Conservation (phyloP, 2,113 vertebrate genomes). For the Cnemophilus loriae region DNA sequence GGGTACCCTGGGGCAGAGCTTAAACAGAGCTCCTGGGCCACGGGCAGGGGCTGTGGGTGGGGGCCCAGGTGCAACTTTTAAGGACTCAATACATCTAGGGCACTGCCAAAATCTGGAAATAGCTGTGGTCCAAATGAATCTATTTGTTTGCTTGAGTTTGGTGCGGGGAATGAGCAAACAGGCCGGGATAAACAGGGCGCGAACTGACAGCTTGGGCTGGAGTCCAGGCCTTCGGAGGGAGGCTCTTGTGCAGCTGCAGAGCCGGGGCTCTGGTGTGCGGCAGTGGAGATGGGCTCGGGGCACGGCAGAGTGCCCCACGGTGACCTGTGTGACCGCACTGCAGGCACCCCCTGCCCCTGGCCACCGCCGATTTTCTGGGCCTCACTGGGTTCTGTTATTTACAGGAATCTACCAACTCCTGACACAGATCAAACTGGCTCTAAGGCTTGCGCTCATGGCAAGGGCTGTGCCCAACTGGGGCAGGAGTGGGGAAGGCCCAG, state of each 20-base stretch:
- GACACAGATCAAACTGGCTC: not conserved
- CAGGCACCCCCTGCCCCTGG: fast-evolving
- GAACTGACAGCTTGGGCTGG: not conserved
- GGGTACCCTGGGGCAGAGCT: not conserved
- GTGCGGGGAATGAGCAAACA: constrained; percentile 3
- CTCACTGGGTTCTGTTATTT: not conserved
- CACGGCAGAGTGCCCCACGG: fast-evolving
- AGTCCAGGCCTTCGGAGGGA: not conserved
- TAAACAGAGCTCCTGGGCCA: not conserved
- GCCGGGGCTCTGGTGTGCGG: fast-evolving
- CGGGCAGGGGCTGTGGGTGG: not conserved
- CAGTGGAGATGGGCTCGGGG: not conserved
- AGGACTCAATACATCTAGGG: not conserved
- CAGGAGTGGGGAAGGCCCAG: not conserved
- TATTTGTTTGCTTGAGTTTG: not conserved
- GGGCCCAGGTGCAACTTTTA: not conserved
- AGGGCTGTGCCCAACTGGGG: not conserved
- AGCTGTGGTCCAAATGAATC: not conserved
- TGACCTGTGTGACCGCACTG: not conserved
- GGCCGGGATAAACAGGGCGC: not conserved
- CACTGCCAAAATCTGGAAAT: not conserved
- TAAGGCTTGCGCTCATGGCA: not conserved
- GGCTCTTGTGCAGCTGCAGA: not conserved
- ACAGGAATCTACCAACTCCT: not conserved
- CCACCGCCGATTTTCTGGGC: not conserved